Evolutionary conservation across 1,140 invertebrate species (phyloP).

Genomic region (Diorhabda elongata): DNA sequence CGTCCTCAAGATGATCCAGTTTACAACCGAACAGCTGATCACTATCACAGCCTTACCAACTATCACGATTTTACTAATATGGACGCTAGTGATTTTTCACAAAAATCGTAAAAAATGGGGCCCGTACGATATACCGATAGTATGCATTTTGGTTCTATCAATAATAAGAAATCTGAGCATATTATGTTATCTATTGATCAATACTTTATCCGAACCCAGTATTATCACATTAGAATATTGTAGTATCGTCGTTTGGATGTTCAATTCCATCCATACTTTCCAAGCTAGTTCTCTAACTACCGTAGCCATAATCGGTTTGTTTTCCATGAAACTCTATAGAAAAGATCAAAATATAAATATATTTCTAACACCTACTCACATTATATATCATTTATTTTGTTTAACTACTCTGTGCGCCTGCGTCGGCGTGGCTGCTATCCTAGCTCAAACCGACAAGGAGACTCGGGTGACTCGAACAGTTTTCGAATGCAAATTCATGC

Average conservation of each 20-base stretch:
- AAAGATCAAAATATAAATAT: conserved; percentile 51
- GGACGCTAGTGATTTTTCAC: conserved; percentile 48
- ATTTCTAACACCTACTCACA: conserved; percentile 51
- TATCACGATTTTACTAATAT: conserved; percentile 44
- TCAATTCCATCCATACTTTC: conserved; percentile 52
- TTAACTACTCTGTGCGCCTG: conserved; percentile 51
- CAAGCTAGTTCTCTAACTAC: conserved; percentile 54
- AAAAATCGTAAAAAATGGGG: conserved; percentile 50
- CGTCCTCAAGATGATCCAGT: conserved; percentile 38
- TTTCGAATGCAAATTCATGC: conserved; percentile 47
- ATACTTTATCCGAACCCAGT: conserved; percentile 42
- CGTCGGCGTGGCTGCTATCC: conserved; percentile 49
- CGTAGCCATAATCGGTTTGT: conserved; percentile 50
- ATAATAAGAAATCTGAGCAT: conserved; percentile 47
- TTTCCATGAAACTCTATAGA: conserved; percentile 47
- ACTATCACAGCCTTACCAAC: conserved; percentile 47
- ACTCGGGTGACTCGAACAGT: conserved; percentile 18
- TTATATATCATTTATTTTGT: conserved; percentile 54
- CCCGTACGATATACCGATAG: conserved; percentile 52
- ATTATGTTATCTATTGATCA: conserved; percentile 44
- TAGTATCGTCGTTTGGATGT: conserved; percentile 49
- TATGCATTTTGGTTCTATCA: conserved; percentile 47
- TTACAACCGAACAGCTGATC: conserved; percentile 43
- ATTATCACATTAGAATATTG: conserved; percentile 45
- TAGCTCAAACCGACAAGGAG: conserved; percentile 40